phyloP scores from a whole-genome alignment of 2,113 vertebrate species.

The Boulengeromyrus knoepffleri region DNA sequence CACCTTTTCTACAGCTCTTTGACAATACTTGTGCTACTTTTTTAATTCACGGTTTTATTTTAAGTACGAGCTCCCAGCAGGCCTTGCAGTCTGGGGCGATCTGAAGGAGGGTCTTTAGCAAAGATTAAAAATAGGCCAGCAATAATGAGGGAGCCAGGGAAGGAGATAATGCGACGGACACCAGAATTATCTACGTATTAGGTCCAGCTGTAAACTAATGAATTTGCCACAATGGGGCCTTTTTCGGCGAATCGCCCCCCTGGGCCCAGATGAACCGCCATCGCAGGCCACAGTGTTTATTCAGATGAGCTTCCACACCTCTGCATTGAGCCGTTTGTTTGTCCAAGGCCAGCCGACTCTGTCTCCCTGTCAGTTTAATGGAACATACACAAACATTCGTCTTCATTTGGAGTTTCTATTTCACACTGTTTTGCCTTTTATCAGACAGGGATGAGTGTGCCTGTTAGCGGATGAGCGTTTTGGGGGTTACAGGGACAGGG shows the following conservation, averaged over 20 bases:
- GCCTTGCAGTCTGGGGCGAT: not conserved
- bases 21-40: not conserved
- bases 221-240: not conserved
- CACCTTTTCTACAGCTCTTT: not conserved
- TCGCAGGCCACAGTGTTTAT: not conserved
- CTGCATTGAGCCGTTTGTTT: not conserved
- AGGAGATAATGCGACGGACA: not conserved
- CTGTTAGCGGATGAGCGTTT: not conserved
- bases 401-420: not conserved
- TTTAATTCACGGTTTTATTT: not conserved
- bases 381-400: not conserved
- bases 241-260: not conserved
- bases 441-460: not conserved
- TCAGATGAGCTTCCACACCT: not conserved
- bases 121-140: not conserved
- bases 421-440: slow-evolving; percentile 10
- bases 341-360: not conserved
- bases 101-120: not conserved
- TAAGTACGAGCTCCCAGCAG: not conserved
- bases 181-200: not conserved
- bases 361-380: not conserved
- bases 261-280: not conserved
- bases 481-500: not conserved
- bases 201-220: not conserved
- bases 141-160: not conserved